Percentiles rank a stretch among this genome's conserved stretches.
These are phyloP conservation scores for Metacarcinus magister DNA, from an alignment of 2,888 invertebrate genomes.

Conservation along the genomic window DNA sequence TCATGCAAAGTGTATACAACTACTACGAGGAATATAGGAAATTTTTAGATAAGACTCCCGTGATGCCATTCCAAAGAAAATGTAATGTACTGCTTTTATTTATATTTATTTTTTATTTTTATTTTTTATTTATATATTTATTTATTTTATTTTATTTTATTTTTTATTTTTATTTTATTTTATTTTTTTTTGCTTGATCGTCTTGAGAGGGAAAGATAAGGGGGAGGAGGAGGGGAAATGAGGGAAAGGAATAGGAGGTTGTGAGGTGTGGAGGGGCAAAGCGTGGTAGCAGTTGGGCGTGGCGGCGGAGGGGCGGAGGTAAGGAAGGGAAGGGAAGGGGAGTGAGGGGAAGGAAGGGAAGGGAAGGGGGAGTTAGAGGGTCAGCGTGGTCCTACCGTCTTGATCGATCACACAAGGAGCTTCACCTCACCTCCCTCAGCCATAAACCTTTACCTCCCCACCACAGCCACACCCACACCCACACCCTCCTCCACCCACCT, in stretches of 20 bases:
- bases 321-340: neutral
- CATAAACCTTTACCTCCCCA: neutral
- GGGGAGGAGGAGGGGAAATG: neutral
- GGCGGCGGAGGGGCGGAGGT: neutral
- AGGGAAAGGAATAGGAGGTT: neutral
- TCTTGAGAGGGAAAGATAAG: neutral
- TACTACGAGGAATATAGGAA: neutral
- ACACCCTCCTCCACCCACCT: neutral
- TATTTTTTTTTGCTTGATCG: neutral
- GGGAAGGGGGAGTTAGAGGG: neutral
- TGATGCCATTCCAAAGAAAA: neutral
- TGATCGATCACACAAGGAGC: conserved; percentile 28
- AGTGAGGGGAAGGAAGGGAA: neutral
- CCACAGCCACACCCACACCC: neutral
- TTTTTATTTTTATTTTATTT: neutral
- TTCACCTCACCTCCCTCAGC: neutral
- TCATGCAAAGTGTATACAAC: neutral
- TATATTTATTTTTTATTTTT: neutral
- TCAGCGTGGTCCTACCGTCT: neutral
- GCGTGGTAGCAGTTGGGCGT: neutral
- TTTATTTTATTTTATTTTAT: neutral
- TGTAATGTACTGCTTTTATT: neutral
- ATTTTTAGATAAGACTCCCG: neutral
- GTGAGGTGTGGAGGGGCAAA: neutral
- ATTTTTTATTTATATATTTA: neutral